Percentiles rank a stretch among this genome's conserved stretches.
These are phyloP conservation scores for Eulemur mongoz DNA, from an alignment of 2,797 vertebrate genomes.

Conservation along the genomic window DNA sequence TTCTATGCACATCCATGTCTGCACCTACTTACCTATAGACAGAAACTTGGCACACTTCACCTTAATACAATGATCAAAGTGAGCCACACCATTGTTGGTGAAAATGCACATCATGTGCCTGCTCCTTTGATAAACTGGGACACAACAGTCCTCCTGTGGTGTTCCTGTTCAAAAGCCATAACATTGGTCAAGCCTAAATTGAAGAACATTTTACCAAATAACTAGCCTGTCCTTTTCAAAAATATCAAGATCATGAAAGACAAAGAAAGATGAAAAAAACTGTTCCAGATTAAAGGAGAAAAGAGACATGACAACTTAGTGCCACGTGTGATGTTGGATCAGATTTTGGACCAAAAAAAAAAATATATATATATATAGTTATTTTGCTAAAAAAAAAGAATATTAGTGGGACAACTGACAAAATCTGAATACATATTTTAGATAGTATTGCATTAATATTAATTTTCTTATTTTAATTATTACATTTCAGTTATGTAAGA, in stretches of 20 bases:
- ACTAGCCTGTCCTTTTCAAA: background rate
- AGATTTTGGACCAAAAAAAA: background rate
- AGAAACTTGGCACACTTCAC: background rate
- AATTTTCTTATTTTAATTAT: constrained; percentile 40
- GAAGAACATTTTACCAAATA: background rate
- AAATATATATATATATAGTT: background rate
- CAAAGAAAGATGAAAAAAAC: background rate
- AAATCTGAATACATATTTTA: background rate
- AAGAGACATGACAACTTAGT: background rate
- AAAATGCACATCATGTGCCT: background rate
- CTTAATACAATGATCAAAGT: background rate
- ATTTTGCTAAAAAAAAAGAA: background rate
- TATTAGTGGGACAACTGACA: background rate
- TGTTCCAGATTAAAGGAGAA: background rate
- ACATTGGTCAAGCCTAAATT: background rate
- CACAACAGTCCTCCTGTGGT: background rate
- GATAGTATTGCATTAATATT: background rate
- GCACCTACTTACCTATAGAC: background rate
- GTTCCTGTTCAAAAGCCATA: background rate
- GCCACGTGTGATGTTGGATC: background rate
- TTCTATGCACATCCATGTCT: background rate
- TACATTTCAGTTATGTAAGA: background rate
- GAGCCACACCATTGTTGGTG: background rate
- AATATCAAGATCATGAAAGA: constrained; percentile 17
- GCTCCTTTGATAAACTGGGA: background rate